Evolutionary conservation across 2,888 invertebrate species (phyloP).

Genomic region (Chloroclysta siterata): DNA sequence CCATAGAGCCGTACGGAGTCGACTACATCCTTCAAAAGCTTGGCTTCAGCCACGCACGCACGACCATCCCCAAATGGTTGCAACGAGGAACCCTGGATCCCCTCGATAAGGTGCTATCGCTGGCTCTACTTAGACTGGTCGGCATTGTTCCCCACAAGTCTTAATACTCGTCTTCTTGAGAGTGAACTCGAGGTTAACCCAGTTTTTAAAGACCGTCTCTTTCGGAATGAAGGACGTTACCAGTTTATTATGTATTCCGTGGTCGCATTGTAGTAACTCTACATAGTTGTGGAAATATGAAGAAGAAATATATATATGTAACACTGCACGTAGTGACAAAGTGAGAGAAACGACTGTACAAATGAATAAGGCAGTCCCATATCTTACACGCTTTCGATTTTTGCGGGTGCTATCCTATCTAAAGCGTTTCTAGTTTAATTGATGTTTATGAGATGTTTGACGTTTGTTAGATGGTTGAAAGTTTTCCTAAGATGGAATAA

Average conservation of each 20-base stretch:
- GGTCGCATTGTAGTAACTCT: neutral
- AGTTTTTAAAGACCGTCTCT: neutral
- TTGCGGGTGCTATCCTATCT: neutral
- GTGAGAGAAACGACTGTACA: neutral
- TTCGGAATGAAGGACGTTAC: neutral
- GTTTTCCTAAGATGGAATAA: neutral
- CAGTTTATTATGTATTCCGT: neutral
- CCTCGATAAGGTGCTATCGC: slow-evolving; percentile 94
- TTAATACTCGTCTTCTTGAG: slow-evolving; percentile 1
- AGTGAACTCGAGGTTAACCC: neutral
- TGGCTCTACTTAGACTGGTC: slow-evolving; percentile 90
- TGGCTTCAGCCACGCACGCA: slow-evolving; percentile 98
- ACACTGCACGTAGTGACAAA: neutral
- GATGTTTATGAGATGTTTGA: neutral
- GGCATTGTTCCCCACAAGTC: slow-evolving; percentile 81
- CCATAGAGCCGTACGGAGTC: slow-evolving; percentile 98
- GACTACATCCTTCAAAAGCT: slow-evolving; percentile 99
- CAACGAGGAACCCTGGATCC: slow-evolving; percentile 99
- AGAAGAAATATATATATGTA: neutral
- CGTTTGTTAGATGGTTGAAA: neutral
- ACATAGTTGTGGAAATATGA: neutral
- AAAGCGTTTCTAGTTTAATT: neutral
- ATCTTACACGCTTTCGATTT: neutral
- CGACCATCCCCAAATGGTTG: slow-evolving; percentile 99
- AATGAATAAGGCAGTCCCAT: neutral